Percentiles rank a stretch among this genome's conserved stretches.
Evolutionary conservation across 1,140 invertebrate genomes (phyloP).

Genomic region (Zaprionus davidi): DNA sequence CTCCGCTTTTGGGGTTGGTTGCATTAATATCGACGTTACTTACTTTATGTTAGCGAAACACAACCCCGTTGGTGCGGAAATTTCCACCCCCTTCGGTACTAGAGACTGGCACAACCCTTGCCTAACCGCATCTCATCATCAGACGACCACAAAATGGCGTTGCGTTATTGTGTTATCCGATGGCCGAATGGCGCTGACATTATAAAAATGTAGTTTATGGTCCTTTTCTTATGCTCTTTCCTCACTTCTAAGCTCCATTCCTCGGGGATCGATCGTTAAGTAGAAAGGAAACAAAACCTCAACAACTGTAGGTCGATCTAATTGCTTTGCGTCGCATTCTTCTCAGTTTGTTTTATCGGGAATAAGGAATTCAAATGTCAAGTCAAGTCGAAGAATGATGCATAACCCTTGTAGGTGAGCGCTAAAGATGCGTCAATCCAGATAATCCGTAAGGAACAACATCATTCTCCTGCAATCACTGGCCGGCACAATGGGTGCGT

Average conservation of each 20-base stretch:
- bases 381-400: slow-evolving; percentile 70
- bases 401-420: slow-evolving; percentile 56
- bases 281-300: slow-evolving; percentile 1
- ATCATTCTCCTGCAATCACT: slow-evolving; percentile 71
- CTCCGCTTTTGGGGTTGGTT: slow-evolving; percentile 26
- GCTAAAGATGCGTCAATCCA: slow-evolving; percentile 53
- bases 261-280: slow-evolving; percentile 49
- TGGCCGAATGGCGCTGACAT: slow-evolving; percentile 35
- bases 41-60: slow-evolving; percentile 14
- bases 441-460: slow-evolving; percentile 69
- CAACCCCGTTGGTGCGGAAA: slow-evolving; percentile 46
- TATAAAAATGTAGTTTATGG: not conserved
- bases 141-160: slow-evolving; percentile 61
- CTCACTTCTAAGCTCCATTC: slow-evolving; percentile 34
- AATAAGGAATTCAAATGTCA: slow-evolving; percentile 51
- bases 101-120: slow-evolving; percentile 51
- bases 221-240: not conserved
- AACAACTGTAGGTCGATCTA: slow-evolving; percentile 33
- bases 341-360: not conserved
- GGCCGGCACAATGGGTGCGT: slow-evolving; percentile 5
- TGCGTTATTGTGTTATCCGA: not conserved
- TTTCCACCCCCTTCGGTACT: slow-evolving; percentile 23
- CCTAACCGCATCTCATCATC: slow-evolving; percentile 40
- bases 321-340: slow-evolving; percentile 50
- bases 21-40: slow-evolving; percentile 28